These are phyloP conservation scores for Plecturocebus donacophilus DNA, from an alignment of 2,113 vertebrate genomes.

Conservation along the genomic window DNA sequence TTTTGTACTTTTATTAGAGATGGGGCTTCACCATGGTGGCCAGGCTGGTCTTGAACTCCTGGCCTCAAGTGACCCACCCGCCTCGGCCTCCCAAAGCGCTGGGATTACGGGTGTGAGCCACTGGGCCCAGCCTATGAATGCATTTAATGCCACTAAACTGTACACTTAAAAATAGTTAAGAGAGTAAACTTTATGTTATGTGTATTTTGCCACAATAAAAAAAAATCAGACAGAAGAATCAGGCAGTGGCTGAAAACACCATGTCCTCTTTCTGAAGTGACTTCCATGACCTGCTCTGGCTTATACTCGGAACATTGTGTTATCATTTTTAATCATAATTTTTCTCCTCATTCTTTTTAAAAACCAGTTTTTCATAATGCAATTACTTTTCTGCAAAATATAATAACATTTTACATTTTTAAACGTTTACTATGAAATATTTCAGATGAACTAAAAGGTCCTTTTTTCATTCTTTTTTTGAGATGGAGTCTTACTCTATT, in stretches of 20 bases:
- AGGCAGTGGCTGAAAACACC: background rate
- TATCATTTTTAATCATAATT: background rate
- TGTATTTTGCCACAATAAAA: background rate
- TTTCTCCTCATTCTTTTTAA: background rate
- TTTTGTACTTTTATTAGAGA: background rate
- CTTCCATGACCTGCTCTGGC: background rate
- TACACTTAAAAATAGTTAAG: background rate
- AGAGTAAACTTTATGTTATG: background rate
- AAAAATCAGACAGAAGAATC: background rate
- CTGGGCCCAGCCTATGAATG: background rate
- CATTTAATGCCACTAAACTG: background rate
- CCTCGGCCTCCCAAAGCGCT: background rate
- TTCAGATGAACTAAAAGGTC: background rate
- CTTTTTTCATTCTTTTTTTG: background rate
- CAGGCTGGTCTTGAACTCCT: background rate
- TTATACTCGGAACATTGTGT: rapidly evolving
- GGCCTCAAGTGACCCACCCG: background rate
- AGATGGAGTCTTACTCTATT: no score
- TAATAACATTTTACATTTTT: background rate
- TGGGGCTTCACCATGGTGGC: background rate
- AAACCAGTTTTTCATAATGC: background rate
- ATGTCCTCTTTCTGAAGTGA: no score
- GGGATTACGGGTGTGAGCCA: background rate
- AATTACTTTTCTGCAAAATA: background rate
- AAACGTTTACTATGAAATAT: background rate